Conservation (phyloP, 2,888 invertebrate species). For the Drosophila yooni region DNA sequence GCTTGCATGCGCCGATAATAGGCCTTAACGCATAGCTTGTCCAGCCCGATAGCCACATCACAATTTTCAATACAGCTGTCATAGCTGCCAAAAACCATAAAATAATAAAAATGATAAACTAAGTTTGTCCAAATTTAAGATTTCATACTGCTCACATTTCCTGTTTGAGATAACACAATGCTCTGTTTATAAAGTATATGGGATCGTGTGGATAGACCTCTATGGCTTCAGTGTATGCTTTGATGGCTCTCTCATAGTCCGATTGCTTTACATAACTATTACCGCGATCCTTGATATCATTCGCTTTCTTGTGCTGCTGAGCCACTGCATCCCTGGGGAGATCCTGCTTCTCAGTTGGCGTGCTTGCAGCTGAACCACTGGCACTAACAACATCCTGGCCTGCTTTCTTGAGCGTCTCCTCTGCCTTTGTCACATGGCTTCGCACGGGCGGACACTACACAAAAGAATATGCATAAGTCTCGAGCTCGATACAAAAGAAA, state of each 20-base stretch:
- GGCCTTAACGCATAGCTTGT: conserved; percentile 93
- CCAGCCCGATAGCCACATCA: conserved; percentile 90
- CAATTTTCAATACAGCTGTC: conserved; percentile 88
- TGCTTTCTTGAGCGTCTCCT: conserved; percentile 6
- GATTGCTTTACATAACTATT: conserved; percentile 91
- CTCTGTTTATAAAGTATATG: conserved; percentile 94
- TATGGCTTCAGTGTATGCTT: conserved; percentile 95
- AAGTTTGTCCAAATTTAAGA: background rate
- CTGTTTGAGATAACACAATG: conserved; percentile 93
- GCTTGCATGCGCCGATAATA: conserved; percentile 92
- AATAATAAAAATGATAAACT: background rate
- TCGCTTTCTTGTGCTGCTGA: conserved; percentile 76
- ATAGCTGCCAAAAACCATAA: conserved; percentile 54
- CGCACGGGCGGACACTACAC: conserved; percentile 65
- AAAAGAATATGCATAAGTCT: background rate
- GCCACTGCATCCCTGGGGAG: conserved; percentile 59
- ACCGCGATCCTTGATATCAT: conserved; percentile 87
- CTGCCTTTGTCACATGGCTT: conserved; percentile 50
- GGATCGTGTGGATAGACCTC: conserved; percentile 91
- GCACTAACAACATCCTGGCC: conserved; percentile 22
- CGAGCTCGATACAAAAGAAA: background rate
- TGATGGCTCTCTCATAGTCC: conserved; percentile 94
- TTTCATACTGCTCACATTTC: conserved; percentile 87
- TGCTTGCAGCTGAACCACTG: conserved; percentile 48
- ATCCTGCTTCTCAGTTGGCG: conserved; percentile 76